Evolutionary conservation across 2,888 invertebrate species (phyloP).

Genomic region (Xestia c-nigrum): DNA sequence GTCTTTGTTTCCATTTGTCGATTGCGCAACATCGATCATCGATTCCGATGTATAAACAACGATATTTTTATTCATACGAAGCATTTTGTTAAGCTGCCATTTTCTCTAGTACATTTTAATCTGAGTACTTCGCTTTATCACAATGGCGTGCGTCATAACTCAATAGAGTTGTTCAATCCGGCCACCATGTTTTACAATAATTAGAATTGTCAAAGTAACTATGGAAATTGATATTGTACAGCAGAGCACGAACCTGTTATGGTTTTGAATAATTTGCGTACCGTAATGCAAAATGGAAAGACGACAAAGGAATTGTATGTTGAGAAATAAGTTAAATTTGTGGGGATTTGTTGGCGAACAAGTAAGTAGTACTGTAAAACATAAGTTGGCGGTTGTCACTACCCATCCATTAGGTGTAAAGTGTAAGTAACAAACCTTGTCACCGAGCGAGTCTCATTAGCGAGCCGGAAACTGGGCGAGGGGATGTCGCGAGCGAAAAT

Average conservation of each 20-base stretch:
- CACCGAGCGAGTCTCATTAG: conserved; percentile 71
- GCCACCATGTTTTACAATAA: conserved; percentile 58
- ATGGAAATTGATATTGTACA: conserved; percentile 55
- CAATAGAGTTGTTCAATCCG: conserved; percentile 56
- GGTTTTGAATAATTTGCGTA: conserved; percentile 42
- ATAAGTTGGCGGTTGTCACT: conserved; percentile 39
- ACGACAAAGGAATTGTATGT: conserved; percentile 34
- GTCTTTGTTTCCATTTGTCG: conserved; percentile 78
- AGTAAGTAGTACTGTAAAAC: conserved; percentile 12
- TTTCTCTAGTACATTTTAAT: conserved; percentile 42
- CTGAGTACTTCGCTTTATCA: conserved; percentile 21
- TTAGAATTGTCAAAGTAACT: conserved; percentile 62
- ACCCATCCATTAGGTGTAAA: conserved; percentile 52
- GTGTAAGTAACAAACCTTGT: conserved; percentile 63
- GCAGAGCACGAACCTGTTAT: conserved; percentile 45
- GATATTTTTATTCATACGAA: conserved; percentile 52
- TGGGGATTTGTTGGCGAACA: conserved; percentile 25
- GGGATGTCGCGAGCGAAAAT: conserved; percentile 75
- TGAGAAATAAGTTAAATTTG: conserved; percentile 13
- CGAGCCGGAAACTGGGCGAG: conserved; percentile 73
- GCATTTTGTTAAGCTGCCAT: conserved; percentile 35
- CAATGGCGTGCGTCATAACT: conserved; percentile 54
- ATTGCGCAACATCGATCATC: conserved; percentile 72
- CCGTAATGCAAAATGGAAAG: conserved; percentile 35
- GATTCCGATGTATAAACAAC: conserved; percentile 59